Evolutionary conservation across 2,888 invertebrate species (phyloP).

Genomic region (Cryptophagus acutangulus): DNA sequence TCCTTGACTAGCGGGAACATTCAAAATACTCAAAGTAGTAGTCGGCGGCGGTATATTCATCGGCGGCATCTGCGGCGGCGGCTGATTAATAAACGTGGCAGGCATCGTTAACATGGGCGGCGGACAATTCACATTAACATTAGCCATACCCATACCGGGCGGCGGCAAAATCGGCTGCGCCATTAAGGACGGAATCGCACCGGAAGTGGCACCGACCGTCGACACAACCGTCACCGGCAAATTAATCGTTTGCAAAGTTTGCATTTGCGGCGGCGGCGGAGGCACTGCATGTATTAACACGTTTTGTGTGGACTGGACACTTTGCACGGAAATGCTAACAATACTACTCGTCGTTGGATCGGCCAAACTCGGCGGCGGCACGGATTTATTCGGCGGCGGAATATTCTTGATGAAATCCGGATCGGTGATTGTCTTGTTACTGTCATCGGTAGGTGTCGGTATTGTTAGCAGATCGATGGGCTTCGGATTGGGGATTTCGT

Average conservation of each 20-base stretch:
- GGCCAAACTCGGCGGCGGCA: slow-evolving; percentile 43
- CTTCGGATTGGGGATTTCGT: slow-evolving; percentile 58
- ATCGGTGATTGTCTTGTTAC: slow-evolving; percentile 36
- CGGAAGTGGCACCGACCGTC: slow-evolving; percentile 17
- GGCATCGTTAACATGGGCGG: slow-evolving; percentile 26
- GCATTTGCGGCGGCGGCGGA: slow-evolving; percentile 21
- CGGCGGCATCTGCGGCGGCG: slow-evolving; percentile 41
- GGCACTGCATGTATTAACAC: slow-evolving; percentile 18
- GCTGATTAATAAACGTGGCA: slow-evolving; percentile 41
- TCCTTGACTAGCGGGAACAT: slow-evolving; percentile 18
- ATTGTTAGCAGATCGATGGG: slow-evolving; percentile 57
- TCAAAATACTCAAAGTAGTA: slow-evolving; percentile 35
- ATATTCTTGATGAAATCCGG: slow-evolving; percentile 46
- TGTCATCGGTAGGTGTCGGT: slow-evolving; percentile 47
- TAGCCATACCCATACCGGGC: slow-evolving; percentile 34
- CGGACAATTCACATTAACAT: slow-evolving; percentile 30
- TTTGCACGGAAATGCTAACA: slow-evolving; percentile 29
- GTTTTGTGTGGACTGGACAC: slow-evolving; percentile 26
- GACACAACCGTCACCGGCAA: slow-evolving; percentile 31
- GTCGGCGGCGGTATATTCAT: slow-evolving; percentile 50
- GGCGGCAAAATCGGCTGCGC: slow-evolving; percentile 47
- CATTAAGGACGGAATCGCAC: slow-evolving; percentile 44
- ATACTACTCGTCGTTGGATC: too few relatives aligned
- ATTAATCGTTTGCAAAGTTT: slow-evolving; percentile 32
- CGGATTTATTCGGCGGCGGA: slow-evolving; percentile 47